phyloP scores from a whole-genome alignment of 37 sponge, comb jelly and placozoan species.

The Corticium candelabrum region DNA sequence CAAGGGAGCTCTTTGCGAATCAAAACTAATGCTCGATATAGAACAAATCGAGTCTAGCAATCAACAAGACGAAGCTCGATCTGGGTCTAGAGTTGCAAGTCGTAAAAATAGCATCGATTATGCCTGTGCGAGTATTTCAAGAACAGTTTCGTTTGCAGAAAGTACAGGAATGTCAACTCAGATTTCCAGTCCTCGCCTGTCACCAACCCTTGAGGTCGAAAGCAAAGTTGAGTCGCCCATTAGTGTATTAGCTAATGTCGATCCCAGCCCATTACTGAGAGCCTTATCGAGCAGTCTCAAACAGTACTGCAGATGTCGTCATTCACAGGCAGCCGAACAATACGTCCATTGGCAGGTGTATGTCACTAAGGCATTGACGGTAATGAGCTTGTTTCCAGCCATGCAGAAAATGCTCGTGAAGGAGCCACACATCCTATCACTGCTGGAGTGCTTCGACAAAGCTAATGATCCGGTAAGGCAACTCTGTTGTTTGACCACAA shows the following conservation, averaged over 20 bases:
- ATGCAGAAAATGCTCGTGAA: neutral
- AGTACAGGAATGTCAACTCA: neutral
- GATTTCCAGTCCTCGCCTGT: neutral
- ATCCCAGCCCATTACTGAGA: neutral
- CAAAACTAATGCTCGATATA: neutral
- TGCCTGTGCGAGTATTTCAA: neutral
- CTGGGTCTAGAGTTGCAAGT: no score
- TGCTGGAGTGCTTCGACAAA: neutral
- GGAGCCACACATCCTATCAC: neutral
- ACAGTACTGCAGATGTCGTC: neutral
- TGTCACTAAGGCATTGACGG: neutral
- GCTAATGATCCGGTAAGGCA: neutral
- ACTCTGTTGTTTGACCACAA: no score
- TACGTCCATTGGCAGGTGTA: neutral
- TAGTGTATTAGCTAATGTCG: neutral
- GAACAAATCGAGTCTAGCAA: neutral
- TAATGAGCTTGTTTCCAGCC: neutral
- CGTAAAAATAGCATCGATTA: no score
- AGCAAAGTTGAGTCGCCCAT: neutral
- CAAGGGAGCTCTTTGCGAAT: neutral
- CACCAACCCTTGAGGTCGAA: neutral
- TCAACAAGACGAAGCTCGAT: no score
- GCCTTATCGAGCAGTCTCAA: neutral
- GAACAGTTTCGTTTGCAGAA: neutral
- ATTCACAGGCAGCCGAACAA: neutral